Evolutionary conservation across 2,888 invertebrate genomes (phyloP).

Genomic region (Automeris io): DNA sequence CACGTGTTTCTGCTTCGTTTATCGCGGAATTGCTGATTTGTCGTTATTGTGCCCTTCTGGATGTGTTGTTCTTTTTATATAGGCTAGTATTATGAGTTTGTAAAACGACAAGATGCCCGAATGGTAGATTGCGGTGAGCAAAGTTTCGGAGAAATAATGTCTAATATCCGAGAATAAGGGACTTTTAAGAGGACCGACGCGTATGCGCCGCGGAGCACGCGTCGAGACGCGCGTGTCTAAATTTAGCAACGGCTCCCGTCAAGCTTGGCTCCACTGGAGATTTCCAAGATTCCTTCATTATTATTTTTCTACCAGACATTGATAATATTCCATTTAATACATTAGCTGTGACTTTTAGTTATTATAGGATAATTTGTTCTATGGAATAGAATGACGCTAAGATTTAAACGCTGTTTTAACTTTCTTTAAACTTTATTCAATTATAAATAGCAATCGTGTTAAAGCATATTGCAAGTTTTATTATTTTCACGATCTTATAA

Average conservation of each 20-base stretch:
- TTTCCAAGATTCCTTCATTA: slow-evolving; percentile 62
- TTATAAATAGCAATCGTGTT: too few species aligned
- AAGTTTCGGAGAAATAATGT: background rate
- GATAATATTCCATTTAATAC: slow-evolving; percentile 18
- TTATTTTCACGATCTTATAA: too few species aligned
- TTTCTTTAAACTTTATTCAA: too few species aligned
- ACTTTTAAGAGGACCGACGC: slow-evolving; percentile 17
- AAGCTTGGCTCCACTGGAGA: slow-evolving; percentile 53
- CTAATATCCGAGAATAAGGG: slow-evolving; percentile 8
- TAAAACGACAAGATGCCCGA: too few species aligned
- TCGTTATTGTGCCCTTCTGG: too few species aligned
- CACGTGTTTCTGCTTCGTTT: too few species aligned
- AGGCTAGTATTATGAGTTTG: too few species aligned
- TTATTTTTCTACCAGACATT: slow-evolving; percentile 23
- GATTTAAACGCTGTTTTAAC: too few species aligned
- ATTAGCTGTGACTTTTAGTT: slow-evolving; percentile 11
- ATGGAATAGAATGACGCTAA: background rate
- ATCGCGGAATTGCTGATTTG: too few species aligned
- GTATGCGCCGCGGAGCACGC: slow-evolving; percentile 46
- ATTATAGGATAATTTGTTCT: slow-evolving; percentile 2
- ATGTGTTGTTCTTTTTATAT: too few species aligned
- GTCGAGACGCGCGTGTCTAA: slow-evolving; percentile 62
- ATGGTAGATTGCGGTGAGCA: too few species aligned
- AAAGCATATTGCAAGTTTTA: too few species aligned
- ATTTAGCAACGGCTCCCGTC: slow-evolving; percentile 65